Evolutionary conservation across 2,888 invertebrate species (phyloP).

Genomic region (Acanthosepion lycidas): DNA sequence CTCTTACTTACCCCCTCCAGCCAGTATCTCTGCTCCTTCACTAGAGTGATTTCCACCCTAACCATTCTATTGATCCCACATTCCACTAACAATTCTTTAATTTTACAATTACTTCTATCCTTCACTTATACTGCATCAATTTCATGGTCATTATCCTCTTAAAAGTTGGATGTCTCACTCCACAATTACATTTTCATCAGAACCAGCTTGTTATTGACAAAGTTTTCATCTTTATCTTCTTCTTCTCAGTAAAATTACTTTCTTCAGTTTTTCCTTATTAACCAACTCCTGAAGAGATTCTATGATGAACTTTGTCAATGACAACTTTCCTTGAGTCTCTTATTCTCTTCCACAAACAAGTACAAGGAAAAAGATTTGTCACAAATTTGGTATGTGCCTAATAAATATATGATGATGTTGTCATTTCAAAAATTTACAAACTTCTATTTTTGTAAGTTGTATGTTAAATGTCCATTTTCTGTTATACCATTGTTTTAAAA

Average conservation of each 20-base stretch:
- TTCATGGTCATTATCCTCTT: constrained; percentile 33
- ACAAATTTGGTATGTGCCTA: background rate
- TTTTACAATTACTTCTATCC: constrained; percentile 16
- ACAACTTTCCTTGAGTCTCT: background rate
- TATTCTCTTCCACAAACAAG: background rate
- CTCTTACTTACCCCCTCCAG: background rate
- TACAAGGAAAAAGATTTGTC: background rate
- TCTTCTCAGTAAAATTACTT: background rate
- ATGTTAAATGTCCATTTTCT: background rate
- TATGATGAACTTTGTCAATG: background rate
- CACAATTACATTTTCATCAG: background rate
- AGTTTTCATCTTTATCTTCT: background rate
- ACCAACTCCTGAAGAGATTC: background rate
- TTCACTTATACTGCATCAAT: constrained; percentile 5
- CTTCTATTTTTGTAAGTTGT: background rate
- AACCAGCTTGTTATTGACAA: background rate
- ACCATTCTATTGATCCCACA: constrained; percentile 3
- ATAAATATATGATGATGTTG: constrained; percentile 8
- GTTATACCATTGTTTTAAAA: background rate
- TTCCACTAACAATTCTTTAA: constrained; percentile 33
- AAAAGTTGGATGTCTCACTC: constrained; percentile 41
- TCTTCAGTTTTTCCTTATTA: background rate
- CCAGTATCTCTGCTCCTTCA: background rate
- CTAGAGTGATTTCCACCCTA: background rate
- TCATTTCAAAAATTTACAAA: background rate